Conservation (phyloP, 2,888 invertebrate genomes). For the Melipona beecheii region DNA sequence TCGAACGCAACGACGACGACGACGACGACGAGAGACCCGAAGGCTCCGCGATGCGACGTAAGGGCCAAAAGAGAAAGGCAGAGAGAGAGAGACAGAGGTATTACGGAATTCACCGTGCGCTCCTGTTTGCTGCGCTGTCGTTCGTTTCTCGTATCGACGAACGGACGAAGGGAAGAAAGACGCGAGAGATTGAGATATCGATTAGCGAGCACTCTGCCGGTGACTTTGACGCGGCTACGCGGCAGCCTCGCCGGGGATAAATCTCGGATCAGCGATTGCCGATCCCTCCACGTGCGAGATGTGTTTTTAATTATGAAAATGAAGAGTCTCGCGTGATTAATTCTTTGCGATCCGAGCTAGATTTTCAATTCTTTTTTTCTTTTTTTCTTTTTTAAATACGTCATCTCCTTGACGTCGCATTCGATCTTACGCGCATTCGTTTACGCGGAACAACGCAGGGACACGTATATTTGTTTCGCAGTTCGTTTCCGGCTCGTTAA, state of each 20-base stretch:
- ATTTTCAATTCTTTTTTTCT: too few relatives aligned
- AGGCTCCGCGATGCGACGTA: slow-evolving; percentile 3
- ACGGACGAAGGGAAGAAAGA: slow-evolving; percentile 30
- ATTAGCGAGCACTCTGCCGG: slow-evolving; percentile 15
- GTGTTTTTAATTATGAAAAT: slow-evolving; percentile 3
- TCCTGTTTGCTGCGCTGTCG: slow-evolving; percentile 5
- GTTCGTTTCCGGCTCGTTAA: background rate
- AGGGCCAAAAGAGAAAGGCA: background rate
- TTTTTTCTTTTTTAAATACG: too few relatives aligned
- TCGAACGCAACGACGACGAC: slow-evolving; percentile 11
- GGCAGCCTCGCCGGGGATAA: too few relatives aligned
- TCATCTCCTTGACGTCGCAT: too few relatives aligned
- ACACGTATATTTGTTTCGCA: background rate
- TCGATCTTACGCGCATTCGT: background rate
- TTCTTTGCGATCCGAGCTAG: background rate
- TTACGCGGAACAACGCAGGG: background rate
- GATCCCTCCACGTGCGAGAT: background rate
- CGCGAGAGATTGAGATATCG: slow-evolving; percentile 49
- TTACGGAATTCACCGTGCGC: slow-evolving; percentile 33
- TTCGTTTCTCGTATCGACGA: background rate
- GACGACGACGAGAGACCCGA: background rate
- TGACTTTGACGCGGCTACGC: slow-evolving; percentile 20
- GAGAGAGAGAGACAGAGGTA: slow-evolving; percentile 32
- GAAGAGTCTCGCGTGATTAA: background rate
- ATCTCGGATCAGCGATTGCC: too few relatives aligned